Base-by-base conservation (phyloP, 2,113 vertebrate genomes). In the Nannospalax galili region DNA sequence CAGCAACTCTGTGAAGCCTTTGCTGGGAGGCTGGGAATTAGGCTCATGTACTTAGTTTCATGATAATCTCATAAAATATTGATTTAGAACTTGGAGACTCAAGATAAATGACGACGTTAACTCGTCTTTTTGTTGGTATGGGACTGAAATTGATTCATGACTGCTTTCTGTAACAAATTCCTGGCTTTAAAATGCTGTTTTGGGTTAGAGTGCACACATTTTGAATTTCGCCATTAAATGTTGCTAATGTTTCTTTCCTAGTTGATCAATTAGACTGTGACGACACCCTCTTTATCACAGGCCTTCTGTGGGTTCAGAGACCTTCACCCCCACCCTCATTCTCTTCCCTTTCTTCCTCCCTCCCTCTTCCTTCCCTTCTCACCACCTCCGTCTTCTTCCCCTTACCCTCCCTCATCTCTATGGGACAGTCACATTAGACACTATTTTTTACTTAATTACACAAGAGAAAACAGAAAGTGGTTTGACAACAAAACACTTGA, bases 61-160 rank as follows among this genome's bases (percentile, higher is more conserved):
- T 42, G 60, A 75, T n/a, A 64, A 82, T 85, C 56, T 92, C 72
- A 86, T 72, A 82, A 93, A 95, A 92, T 89, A 94, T 48, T 92
- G 91, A 94, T 91, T 92, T 79, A 95, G 48, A 89, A 84, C 73
- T 91, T 69, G 58, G 37, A 95, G 85, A 67, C 58, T 79, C 64
- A 24, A 86, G 74, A 94, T 87, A 87, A 96, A 95, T 91, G 82
- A 84, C 77, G 52, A 56, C 30, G n/a, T 86, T 88, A 78, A 87
- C 74, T 1, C 30, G 84, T 80, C 58, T 96, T 91, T 48, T 30
- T 11, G 75, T 92, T 87, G 84, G 45, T 90, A 75, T 7, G 58
- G 62, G 92, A 35, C 60, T 40, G 69, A 92, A 79, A 80, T 32
- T 91, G 95, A 95, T 89, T 84, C 65, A 62, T 56, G 42, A 62